Evolutionary conservation across 2,797 vertebrate genomes (phyloP), one percentile per base, ranked within the genome.

Genomic region (Dermochelys coriacea): DNA sequence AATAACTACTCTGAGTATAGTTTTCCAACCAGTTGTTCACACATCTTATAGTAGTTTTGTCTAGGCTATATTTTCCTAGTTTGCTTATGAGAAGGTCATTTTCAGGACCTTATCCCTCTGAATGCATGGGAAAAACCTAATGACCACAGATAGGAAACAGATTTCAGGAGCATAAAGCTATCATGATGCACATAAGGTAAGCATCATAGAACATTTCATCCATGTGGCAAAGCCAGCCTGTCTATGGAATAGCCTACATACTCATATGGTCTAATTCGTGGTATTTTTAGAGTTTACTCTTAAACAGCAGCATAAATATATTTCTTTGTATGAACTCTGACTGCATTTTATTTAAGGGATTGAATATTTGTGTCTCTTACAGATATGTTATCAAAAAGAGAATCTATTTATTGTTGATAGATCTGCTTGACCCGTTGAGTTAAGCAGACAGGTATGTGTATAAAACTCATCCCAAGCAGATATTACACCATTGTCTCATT

Each of bases 341-440:
- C 27, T 82, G 3, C 29, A 1, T 25, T 8, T 49, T 59, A 2
- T 51, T 14, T 37, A 47, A 64, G 6, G 29, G 12, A 59, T 57
- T 88, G 59, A 8, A 3, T 15, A 1, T 6, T 79, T 23, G 3
- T 25, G 59, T 77, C 80, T 52, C 27, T 34, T 64, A 3, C 29
- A 77, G 0, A 0, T 49, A 25, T 1, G 0, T 3, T 80, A 77
- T 1, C 51, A 89, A 41, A 52, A 2, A 0, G 0, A 55, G 34
- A 34, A 3, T 0, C 0, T 8, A 71, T 16, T 12, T 49, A 25
- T 71, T 64, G n/a, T 77, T 0, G 52, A 29, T 84, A n/a, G 34
- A 1, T 0, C 1, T 25, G 8, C 1, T 25, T 5, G 1, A 18
- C 31, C 47, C 3, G 45, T 10, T 2, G 4, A 1, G 12, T 61